Base-by-base conservation (phyloP, 2,888 invertebrate species). In the Papilio elwesi region DNA sequence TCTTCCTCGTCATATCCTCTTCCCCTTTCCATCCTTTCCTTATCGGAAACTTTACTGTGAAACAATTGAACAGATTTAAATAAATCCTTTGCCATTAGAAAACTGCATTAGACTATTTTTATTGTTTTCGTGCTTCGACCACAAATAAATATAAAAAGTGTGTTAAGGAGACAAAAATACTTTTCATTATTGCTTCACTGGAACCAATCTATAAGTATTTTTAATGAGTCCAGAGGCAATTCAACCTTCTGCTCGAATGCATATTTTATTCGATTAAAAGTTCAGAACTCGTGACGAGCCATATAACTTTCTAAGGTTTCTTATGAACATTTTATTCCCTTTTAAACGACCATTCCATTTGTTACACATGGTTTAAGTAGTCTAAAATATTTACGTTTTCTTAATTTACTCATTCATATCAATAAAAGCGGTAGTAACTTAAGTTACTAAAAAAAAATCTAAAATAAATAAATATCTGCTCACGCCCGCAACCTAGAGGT, bases 261-360 rank as follows among this genome's bases (percentile, higher is more conserved):
- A 66, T 66, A 66, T 66, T 66, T 66, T 52, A 66, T 66, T 52
- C 66, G 66, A 52, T 66, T 66, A 66, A 66, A 66, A 66, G 38
- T 66, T 66, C 7, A 10, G 38, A 66, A 52, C 52, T 47, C 38
- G 36, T 57, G 57, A 57, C 38, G 57, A 59, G 13, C 59, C n/a
- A 55, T 55, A 53, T 53, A 55, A 55, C 55, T 55, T 55, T 55
- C 11, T 26, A 9, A 55, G 26, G 55, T 26, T 26, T 12, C 16
- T 26, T 26, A 55, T 55, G 26, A 26, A 55, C 16, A 12, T 55
- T 26, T 55, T 26, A 26, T 55, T 55, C 26, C 55, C 11, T 26
- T 55, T 55, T 55, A 55, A 55, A 55, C 26, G 55, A 55, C 11
- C 55, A 16, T 55, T 15, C 16, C 26, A 55, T 55, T 55, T 55